A percentile compares a stretch with the other conserved stretches of the same genome.
phyloP scores from a whole-genome alignment of 2,888 invertebrate species.

The Acanthosepion lycidas region DNA sequence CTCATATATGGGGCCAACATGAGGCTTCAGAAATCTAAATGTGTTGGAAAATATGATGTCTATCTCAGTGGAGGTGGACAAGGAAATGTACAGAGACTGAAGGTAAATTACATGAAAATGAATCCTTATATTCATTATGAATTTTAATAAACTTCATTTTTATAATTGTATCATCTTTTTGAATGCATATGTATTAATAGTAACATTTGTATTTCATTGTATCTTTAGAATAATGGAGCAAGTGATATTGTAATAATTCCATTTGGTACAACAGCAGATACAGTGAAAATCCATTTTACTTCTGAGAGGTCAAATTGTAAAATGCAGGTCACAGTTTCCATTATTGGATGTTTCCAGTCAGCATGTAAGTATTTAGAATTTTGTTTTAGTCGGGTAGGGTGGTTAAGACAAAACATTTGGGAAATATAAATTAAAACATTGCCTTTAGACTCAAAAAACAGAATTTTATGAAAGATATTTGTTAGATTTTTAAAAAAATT shows the following conservation, averaged over 20 bases:
- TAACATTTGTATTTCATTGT: neutral
- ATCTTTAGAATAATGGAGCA: neutral
- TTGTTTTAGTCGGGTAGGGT: too few species aligned
- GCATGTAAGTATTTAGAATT: neutral
- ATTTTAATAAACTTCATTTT: too few species aligned
- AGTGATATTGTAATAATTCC: neutral
- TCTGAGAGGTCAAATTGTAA: neutral
- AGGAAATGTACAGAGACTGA: neutral
- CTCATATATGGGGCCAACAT: neutral
- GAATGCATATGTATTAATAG: too few species aligned
- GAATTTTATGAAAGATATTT: too few species aligned
- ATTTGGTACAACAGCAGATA: conserved; percentile 43
- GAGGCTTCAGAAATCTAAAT: neutral
- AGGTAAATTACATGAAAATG: neutral
- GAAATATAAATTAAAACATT: too few species aligned
- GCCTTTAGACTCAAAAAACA: too few species aligned
- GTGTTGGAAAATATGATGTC: conserved; percentile 35
- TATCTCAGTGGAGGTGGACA: neutral
- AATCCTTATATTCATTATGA: too few species aligned
- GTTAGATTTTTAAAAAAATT: too few species aligned
- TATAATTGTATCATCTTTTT: too few species aligned
- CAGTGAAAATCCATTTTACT: conserved; percentile 34
- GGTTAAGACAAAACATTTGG: too few species aligned
- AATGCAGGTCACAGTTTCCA: neutral
- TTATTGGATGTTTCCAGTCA: conserved; percentile 36